These are phyloP conservation scores for Caenorhabditis japonica DNA, from an alignment of 2,888 invertebrate species.

Conservation along the genomic window DNA sequence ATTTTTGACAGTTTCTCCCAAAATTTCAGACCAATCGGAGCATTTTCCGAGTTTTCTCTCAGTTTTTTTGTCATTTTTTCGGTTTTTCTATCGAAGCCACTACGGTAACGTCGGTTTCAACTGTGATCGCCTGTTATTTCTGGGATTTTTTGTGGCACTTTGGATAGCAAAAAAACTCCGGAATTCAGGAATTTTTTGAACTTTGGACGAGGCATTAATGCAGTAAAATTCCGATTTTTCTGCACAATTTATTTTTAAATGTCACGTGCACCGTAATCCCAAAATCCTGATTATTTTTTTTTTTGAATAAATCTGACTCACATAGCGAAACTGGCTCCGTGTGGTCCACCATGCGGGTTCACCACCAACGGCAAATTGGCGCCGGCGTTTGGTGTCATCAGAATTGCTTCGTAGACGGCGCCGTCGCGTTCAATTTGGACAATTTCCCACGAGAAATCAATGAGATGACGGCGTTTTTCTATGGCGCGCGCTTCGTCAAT, in stretches of 20 bases:
- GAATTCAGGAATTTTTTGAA: too few relatives aligned
- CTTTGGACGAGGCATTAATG: background rate
- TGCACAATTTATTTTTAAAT: background rate
- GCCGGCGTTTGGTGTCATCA: slow-evolving; percentile 61
- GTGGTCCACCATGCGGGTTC: slow-evolving; percentile 77
- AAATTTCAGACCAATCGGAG: too few relatives aligned
- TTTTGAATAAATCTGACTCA: too few relatives aligned
- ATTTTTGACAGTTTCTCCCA: too few relatives aligned
- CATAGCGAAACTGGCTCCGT: slow-evolving; percentile 64
- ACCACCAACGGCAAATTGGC: slow-evolving; percentile 70
- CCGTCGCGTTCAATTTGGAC: slow-evolving; percentile 61
- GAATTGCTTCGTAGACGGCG: slow-evolving; percentile 71
- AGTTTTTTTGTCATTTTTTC: too few relatives aligned
- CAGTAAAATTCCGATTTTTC: background rate
- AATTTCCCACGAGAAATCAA: slow-evolving; percentile 57
- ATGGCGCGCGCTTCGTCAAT: slow-evolving; percentile 54
- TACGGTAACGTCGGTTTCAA: too few relatives aligned
- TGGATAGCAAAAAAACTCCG: too few relatives aligned
- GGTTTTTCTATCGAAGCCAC: too few relatives aligned
- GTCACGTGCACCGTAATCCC: background rate
- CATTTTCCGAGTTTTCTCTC: too few relatives aligned
- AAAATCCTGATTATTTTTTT: too few relatives aligned
- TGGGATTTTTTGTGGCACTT: too few relatives aligned
- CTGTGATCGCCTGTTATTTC: too few relatives aligned
- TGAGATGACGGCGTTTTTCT: slow-evolving; percentile 54